These are phyloP conservation scores for Sinocyclocheilus grahami DNA, from an alignment of 2,113 vertebrate genomes.

Conservation along the genomic window DNA sequence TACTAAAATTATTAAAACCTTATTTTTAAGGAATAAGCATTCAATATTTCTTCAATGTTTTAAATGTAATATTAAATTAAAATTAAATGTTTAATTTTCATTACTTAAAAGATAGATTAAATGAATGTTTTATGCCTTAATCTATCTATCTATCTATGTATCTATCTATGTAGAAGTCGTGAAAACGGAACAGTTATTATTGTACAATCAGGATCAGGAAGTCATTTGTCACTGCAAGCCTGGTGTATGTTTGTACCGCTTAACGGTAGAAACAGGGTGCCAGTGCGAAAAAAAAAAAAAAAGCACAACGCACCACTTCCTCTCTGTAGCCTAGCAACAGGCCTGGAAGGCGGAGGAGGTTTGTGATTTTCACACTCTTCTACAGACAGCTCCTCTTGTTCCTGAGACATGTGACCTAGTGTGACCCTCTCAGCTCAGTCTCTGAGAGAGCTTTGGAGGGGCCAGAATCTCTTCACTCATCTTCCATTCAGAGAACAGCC, in stretches of 20 bases:
- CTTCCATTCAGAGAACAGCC: slow-evolving; percentile 24
- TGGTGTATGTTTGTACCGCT: slow-evolving; percentile 9
- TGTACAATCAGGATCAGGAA: slow-evolving; percentile 48
- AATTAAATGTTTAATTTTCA: too few relatives aligned
- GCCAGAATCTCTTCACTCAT: slow-evolving; percentile 36
- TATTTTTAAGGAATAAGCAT: too few relatives aligned
- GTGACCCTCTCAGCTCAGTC: slow-evolving; percentile 47
- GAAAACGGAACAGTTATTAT: slow-evolving; percentile 19
- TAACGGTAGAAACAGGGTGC: slow-evolving; percentile 18
- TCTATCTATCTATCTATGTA: not conserved
- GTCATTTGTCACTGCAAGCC: slow-evolving; percentile 36
- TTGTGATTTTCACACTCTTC: slow-evolving; percentile 56
- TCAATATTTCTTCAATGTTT: too few relatives aligned
- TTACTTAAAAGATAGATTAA: too few relatives aligned
- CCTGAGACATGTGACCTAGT: slow-evolving; percentile 53
- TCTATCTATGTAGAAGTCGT: not conserved
- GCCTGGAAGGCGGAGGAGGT: slow-evolving; percentile 51
- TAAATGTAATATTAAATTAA: too few relatives aligned
- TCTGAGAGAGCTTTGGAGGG: slow-evolving; percentile 18
- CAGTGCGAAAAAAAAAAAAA: slow-evolving; percentile 22
- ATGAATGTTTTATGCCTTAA: too few relatives aligned
- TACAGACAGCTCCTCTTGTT: slow-evolving; percentile 56
- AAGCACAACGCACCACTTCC: slow-evolving; percentile 50
- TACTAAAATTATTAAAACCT: too few relatives aligned
- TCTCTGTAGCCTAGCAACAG: slow-evolving; percentile 59